These are phyloP conservation scores for Ommatoiulus sabulosus DNA, from an alignment of 2,888 invertebrate species.

Conservation along the genomic window DNA sequence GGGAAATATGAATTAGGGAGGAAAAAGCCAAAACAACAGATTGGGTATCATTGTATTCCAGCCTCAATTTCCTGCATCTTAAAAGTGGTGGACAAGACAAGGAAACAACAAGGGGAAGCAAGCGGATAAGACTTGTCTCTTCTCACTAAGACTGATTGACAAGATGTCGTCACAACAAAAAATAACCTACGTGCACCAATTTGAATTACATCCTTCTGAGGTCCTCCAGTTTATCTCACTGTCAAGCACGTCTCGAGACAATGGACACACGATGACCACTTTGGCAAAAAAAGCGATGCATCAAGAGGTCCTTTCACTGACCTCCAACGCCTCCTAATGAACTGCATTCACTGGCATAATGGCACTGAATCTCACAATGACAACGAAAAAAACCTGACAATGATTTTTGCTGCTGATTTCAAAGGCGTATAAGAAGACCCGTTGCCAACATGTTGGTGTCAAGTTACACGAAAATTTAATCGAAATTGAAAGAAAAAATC, in stretches of 20 bases:
- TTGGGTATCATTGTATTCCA: not conserved
- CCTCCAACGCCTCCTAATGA: constrained; percentile 33
- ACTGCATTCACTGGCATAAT: not conserved
- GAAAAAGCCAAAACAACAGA: not conserved
- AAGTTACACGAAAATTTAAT: not conserved
- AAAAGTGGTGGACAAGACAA: constrained; percentile 13
- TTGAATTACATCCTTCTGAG: not conserved
- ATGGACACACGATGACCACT: constrained; percentile 4
- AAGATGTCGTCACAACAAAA: not conserved
- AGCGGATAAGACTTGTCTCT: not conserved
- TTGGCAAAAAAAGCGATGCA: not conserved
- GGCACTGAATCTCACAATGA: not conserved
- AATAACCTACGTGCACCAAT: not conserved
- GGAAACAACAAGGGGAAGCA: not conserved
- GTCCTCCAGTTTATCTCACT: constrained; percentile 28
- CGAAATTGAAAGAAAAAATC: not conserved
- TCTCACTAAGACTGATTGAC: not conserved
- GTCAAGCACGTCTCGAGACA: constrained; percentile 6
- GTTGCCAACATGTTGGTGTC: not conserved
- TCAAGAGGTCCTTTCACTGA: constrained; percentile 22
- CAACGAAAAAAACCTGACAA: not conserved
- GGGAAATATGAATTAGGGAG: not conserved
- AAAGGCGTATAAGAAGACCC: not conserved
- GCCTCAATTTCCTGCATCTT: constrained; percentile 2
- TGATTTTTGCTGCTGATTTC: not conserved